Base-by-base conservation (phyloP, 1,140 invertebrate species). In the Hylyphantes graminicola region DNA sequence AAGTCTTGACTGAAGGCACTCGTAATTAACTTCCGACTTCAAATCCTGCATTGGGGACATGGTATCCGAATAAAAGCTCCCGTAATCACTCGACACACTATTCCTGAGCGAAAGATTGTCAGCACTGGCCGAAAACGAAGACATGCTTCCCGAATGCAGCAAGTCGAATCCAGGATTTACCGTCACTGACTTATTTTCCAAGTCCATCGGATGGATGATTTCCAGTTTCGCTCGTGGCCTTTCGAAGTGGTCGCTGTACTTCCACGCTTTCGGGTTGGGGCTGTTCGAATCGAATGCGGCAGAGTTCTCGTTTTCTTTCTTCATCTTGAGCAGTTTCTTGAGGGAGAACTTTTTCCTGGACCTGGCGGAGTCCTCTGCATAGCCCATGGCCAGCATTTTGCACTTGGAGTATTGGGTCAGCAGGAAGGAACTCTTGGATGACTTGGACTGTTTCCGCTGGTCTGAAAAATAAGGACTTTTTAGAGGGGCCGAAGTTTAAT, bases 181-280 rank as follows among this genome's bases (percentile, higher is more conserved):
- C 21, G 82, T 85, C 12, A 85, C 73, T 6, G 63, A 77, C 61
- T 85, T 79, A 48, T 79, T 85, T 74, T 79, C 84, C 57, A 85
- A 74, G 51, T 85, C 84, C 84, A 85, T 85, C 0, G 84, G 84
- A 59, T 85, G 84, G 11, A 85, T 85, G 17, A 85, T 85, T 63
- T 85, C 84, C 35, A 85, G 8, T 79, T 85, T 85, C 9, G 76
- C 76, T 64, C 76, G 19, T 13, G 84, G 76, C 61, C 64, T 85
- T 53, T 85, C 82, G 61, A 77, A 85, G 54, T 74, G 21, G 12
- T 85, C 84, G 54, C 54, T 85, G 12, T 85, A 79, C 51, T 85
- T 85, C 84, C 84, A 85, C 13, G 84, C 84, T 77, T 85, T 85
- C 15, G 76, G 76, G 50, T 85, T 84, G 5, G 81, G 81, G 12